phyloP scores from a whole-genome alignment of 64 coral and sea anemone genomes.

The Astreopora myriophthalma region DNA sequence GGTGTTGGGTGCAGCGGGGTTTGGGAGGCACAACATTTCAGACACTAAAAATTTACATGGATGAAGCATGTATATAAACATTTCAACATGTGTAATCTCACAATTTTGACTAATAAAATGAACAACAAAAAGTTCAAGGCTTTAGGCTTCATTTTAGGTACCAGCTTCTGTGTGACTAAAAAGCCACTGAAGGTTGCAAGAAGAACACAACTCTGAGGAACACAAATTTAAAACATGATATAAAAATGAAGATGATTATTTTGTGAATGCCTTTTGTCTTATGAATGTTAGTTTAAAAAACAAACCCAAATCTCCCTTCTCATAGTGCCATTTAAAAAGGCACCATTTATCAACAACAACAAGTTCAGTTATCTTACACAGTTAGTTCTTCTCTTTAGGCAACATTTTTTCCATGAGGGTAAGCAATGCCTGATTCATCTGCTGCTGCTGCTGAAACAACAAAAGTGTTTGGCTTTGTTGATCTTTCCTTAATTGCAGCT shows the following conservation, averaged over 20 bases:
- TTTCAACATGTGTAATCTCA: not conserved
- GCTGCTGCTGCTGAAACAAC: not conserved
- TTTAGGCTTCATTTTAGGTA: not conserved
- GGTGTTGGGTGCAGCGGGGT: not conserved
- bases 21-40: not conserved
- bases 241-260: too few relatives aligned
- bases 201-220: not conserved
- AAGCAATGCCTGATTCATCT: not conserved
- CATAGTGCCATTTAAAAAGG: too few relatives aligned
- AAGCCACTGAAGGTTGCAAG: not conserved
- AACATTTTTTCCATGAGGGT: not conserved
- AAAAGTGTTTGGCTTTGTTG: conserved; percentile 3
- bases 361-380: too few relatives aligned
- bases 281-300: too few relatives aligned
- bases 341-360: too few relatives aligned
- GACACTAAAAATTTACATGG: not conserved
- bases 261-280: too few relatives aligned
- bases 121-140: too few relatives aligned
- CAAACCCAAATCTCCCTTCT: too few relatives aligned
- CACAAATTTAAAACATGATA: not conserved
- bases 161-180: not conserved
- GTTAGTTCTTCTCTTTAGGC: not conserved
- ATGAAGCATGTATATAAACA: not conserved
- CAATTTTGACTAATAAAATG: not conserved
- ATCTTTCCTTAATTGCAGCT: not conserved